A percentile compares a stretch with the other conserved stretches of the same genome.
These are phyloP conservation scores for Ellobium chinense DNA, from an alignment of 2,888 invertebrate genomes.

Conservation along the genomic window DNA sequence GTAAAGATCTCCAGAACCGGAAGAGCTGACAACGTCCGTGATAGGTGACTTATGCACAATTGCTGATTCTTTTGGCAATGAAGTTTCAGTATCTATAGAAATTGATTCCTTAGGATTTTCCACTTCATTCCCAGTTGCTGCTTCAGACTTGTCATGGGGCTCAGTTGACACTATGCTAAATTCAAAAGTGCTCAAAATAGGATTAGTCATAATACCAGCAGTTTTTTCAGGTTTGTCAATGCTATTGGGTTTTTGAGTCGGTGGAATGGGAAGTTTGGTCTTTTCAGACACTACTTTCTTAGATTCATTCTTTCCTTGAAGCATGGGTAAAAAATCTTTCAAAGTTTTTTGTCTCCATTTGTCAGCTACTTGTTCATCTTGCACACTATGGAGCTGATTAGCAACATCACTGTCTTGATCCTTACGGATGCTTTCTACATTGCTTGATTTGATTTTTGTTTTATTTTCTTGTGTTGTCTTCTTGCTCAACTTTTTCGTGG, in stretches of 20 bases:
- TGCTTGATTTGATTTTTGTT: background rate
- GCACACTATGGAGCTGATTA: background rate
- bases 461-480: background rate
- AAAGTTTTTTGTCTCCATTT: background rate
- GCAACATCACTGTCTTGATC: background rate
- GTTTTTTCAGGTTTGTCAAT: background rate
- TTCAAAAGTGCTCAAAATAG: background rate
- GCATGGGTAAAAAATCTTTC: slow-evolving; percentile 5
- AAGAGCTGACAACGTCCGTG: background rate
- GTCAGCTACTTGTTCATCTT: background rate
- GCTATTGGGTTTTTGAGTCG: too few relatives aligned
- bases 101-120: background rate
- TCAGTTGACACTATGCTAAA: background rate
- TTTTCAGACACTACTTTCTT: too few relatives aligned
- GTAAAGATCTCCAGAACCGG: slow-evolving; percentile 29
- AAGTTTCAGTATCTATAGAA: background rate
- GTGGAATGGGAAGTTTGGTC: too few relatives aligned
- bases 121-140: background rate
- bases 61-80: background rate
- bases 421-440: background rate
- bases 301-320: background rate
- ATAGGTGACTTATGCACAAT: too few relatives aligned
- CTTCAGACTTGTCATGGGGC: background rate
- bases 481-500: background rate
- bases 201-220: background rate